These are phyloP conservation scores for Zhuqinia jingwanae DNA, from an alignment of 2,888 invertebrate genomes.

Conservation along the genomic window DNA sequence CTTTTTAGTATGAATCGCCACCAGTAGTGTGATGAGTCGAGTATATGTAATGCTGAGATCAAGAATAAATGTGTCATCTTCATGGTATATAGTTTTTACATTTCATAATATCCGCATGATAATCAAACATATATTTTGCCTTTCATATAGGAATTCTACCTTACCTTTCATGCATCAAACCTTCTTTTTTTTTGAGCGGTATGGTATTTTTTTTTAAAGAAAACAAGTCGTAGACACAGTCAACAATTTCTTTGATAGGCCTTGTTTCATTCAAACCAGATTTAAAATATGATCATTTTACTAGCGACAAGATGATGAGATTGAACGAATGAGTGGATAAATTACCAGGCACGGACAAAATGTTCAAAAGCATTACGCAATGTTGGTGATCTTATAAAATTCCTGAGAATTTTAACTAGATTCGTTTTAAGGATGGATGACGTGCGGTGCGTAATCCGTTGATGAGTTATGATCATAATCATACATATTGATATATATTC, in stretches of 20 bases:
- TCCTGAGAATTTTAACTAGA: constrained; percentile 48
- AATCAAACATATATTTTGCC: no score
- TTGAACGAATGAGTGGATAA: constrained; percentile 3
- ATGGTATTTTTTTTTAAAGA: no score
- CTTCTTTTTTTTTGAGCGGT: no score
- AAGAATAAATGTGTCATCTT: constrained; percentile 14
- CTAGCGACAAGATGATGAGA: background rate
- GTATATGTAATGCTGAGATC: background rate
- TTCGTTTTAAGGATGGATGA: background rate
- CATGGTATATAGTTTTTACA: background rate
- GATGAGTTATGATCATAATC: constrained; percentile 11
- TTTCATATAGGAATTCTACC: no score
- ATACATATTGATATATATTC: no score
- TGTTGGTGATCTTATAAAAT: constrained; percentile 49
- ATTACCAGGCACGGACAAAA: background rate
- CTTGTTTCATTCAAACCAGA: constrained; percentile 1
- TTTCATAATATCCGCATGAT: background rate
- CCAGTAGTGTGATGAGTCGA: background rate
- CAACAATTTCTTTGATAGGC: background rate
- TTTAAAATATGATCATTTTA: background rate
- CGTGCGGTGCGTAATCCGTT: constrained; percentile 29
- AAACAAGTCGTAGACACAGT: background rate
- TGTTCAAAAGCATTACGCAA: no score
- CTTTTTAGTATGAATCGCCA: background rate
- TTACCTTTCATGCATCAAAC: no score